A percentile compares a stretch with the other conserved stretches of the same genome.
These are phyloP conservation scores for Drosophila mimetica DNA, from an alignment of 2,888 invertebrate genomes.

Conservation along the genomic window DNA sequence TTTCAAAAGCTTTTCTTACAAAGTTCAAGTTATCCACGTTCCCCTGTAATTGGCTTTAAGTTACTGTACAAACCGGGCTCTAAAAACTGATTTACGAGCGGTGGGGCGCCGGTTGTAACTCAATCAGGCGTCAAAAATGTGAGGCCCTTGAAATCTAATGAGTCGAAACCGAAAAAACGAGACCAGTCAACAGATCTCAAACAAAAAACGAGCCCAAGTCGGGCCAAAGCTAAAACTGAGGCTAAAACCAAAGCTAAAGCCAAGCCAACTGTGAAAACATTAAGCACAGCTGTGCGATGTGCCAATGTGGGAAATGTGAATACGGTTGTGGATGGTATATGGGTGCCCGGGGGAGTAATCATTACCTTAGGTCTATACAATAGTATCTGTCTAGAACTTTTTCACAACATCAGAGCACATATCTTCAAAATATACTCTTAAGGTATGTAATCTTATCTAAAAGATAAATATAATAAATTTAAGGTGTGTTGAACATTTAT, in stretches of 20 bases:
- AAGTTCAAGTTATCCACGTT: neutral
- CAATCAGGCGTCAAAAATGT: constrained; percentile 77
- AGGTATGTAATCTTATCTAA: too few relatives aligned
- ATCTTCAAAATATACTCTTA: too few relatives aligned
- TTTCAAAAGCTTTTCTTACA: neutral
- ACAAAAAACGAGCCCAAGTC: constrained; percentile 12
- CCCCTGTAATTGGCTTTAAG: constrained; percentile 21
- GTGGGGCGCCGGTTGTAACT: constrained; percentile 65
- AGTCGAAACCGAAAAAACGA: constrained; percentile 53
- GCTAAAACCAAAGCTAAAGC: constrained; percentile 30
- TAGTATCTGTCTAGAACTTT: too few relatives aligned
- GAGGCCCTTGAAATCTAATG: constrained; percentile 74
- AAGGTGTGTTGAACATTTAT: too few relatives aligned
- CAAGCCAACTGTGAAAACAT: constrained; percentile 68
- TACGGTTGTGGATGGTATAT: too few relatives aligned
- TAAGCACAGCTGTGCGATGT: constrained; percentile 53
- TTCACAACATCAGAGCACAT: too few relatives aligned
- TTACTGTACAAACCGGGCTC: constrained; percentile 10
- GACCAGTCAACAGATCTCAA: constrained; percentile 37
- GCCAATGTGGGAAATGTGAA: constrained; percentile 13
- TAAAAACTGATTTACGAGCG: constrained; percentile 22
- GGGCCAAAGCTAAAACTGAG: constrained; percentile 34
- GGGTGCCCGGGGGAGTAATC: too few relatives aligned
- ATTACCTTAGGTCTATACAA: too few relatives aligned
- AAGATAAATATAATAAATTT: too few relatives aligned